Percentiles rank a stretch among this genome's conserved stretches.
phyloP scores from a whole-genome alignment of 2,888 invertebrate species.

The Drosophila mimetica region DNA sequence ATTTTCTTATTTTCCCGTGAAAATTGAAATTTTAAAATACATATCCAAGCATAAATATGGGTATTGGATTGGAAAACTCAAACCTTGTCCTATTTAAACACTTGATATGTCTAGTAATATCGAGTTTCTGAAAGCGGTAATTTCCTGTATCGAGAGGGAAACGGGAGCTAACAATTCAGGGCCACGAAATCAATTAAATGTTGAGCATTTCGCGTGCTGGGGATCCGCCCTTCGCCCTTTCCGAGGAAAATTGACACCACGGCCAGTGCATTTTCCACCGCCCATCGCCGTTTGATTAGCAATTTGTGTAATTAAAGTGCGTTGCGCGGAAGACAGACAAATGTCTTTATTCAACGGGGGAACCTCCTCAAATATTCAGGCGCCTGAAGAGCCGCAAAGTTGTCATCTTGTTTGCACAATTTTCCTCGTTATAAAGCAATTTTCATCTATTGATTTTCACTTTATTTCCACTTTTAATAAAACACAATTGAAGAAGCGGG shows the following conservation, averaged over 20 bases:
- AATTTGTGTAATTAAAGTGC: conserved; percentile 62
- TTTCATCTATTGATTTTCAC: conserved; percentile 56
- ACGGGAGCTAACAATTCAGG: conserved; percentile 17
- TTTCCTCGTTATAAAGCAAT: conserved; percentile 5
- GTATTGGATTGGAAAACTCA: too few relatives aligned
- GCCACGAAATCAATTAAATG: conserved; percentile 38
- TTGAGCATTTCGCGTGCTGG: conserved; percentile 21
- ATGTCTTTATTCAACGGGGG: conserved; percentile 31
- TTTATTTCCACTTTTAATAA: conserved; percentile 47
- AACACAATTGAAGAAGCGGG: conserved; percentile 20
- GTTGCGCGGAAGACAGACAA: conserved; percentile 5
- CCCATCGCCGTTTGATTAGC: conserved; percentile 28
- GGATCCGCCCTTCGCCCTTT: background rate
- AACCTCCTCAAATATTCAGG: conserved; percentile 30
- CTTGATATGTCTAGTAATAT: conserved; percentile 7
- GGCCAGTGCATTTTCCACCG: conserved; percentile 16
- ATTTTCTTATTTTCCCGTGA: too few relatives aligned
- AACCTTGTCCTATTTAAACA: background rate
- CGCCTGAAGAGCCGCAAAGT: background rate
- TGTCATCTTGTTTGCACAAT: conserved; percentile 40
- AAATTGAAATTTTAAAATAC: too few relatives aligned
- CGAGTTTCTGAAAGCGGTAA: conserved; percentile 5
- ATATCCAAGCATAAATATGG: too few relatives aligned
- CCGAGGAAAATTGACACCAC: conserved; percentile 18
- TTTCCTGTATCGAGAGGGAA: conserved; percentile 6